These are phyloP conservation scores for Sitta europaea DNA, from an alignment of 2,113 vertebrate species.

Conservation along the genomic window DNA sequence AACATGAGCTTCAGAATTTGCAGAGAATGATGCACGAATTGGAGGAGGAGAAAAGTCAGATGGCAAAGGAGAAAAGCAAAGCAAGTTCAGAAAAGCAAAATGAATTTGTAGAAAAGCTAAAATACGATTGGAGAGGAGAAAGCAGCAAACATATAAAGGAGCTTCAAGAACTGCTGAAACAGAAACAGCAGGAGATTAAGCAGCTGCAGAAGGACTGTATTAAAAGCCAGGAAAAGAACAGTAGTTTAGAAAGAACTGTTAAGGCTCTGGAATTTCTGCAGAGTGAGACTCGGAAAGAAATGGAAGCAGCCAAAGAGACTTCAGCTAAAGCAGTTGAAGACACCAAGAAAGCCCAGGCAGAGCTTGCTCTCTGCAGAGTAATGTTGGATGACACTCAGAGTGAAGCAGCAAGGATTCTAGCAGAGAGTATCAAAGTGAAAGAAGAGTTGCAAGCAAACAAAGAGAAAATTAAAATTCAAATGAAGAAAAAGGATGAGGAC, in stretches of 20 bases:
- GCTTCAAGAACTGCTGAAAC: slow-evolving; percentile 91
- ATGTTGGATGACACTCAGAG: slow-evolving; percentile 81
- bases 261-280: slow-evolving; percentile 83
- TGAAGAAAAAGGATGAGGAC: slow-evolving; percentile 80
- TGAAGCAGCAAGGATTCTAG: slow-evolving; percentile 74
- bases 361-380: slow-evolving; percentile 76
- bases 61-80: slow-evolving; percentile 78
- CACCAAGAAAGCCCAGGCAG: slow-evolving; percentile 69
- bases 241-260: slow-evolving; percentile 81
- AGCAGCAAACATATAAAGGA: slow-evolving; percentile 81
- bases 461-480: slow-evolving; percentile 71
- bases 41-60: slow-evolving; percentile 88
- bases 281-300: slow-evolving; percentile 76
- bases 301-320: slow-evolving; percentile 68
- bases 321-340: slow-evolving; percentile 71
- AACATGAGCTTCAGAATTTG: slow-evolving; percentile 74
- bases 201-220: slow-evolving; percentile 93
- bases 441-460: slow-evolving; percentile 69
- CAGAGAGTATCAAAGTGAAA: slow-evolving; percentile 75
- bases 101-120: slow-evolving; percentile 85
- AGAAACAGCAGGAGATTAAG: slow-evolving; percentile 92
- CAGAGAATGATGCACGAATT: slow-evolving; percentile 75
- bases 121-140: slow-evolving; percentile 77
- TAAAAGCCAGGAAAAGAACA: slow-evolving; percentile 89
- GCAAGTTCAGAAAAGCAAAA: slow-evolving; percentile 79